phyloP scores from a whole-genome alignment of 2,797 vertebrate genomes.

The Gastrophryne carolinensis region DNA sequence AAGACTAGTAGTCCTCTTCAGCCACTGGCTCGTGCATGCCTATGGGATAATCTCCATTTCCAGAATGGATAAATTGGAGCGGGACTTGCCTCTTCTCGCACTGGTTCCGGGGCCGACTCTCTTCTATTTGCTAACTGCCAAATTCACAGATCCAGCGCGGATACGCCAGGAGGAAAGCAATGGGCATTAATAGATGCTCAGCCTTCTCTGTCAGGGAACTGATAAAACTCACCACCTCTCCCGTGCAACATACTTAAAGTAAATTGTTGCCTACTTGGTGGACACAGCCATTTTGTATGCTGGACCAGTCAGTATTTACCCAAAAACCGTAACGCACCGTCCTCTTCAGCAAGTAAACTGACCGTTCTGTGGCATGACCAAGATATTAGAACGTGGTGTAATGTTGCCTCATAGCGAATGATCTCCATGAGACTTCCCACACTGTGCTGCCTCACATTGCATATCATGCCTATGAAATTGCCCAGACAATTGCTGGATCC shows the following conservation, averaged over 20 bases:
- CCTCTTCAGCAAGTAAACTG: background rate
- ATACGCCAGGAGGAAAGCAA: conserved; percentile 90
- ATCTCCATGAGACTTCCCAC: background rate
- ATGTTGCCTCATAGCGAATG: background rate
- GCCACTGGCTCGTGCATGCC: conserved; percentile 95
- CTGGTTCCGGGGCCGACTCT: conserved; percentile 91
- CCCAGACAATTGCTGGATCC: background rate
- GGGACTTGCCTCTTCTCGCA: conserved; percentile 88
- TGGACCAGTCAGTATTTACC: background rate
- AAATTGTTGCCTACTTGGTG: background rate
- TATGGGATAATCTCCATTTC: conserved; percentile 98
- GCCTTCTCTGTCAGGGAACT: too few relatives aligned
- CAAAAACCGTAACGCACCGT: background rate
- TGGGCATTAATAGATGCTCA: conserved; percentile 77
- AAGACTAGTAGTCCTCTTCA: conserved; percentile 91
- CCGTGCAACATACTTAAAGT: conserved; percentile 2
- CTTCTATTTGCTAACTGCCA: conserved; percentile 91
- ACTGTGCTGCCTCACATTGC: background rate
- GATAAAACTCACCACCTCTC: too few relatives aligned
- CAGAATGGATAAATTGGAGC: conserved; percentile 86
- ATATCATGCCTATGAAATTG: background rate
- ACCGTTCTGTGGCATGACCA: background rate
- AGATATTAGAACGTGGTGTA: background rate
- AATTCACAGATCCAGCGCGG: conserved; percentile 91
- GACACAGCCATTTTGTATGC: conserved; percentile 13